Conservation (phyloP, 2,113 vertebrate species). For the Sturnus vulgaris region DNA sequence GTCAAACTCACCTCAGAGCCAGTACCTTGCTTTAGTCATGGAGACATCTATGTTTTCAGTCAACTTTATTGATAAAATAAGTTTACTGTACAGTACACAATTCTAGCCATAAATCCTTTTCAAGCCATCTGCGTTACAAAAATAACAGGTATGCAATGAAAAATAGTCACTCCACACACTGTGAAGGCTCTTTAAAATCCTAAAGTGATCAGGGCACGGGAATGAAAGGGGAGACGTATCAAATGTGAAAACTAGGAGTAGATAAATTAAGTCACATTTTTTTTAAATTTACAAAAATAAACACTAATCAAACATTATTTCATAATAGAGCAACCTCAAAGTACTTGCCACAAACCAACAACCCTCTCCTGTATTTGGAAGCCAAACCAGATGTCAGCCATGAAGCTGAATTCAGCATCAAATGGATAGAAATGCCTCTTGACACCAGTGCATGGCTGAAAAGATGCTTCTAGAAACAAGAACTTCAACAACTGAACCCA, state of each 20-base stretch:
- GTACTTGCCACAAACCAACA: conserved; percentile 40
- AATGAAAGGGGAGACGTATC: not conserved
- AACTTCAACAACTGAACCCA: not conserved
- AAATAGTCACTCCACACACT: conserved; percentile 53
- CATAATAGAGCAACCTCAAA: conserved; percentile 60
- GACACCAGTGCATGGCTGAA: not conserved
- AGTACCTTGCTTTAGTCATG: not conserved
- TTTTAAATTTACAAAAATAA: conserved; percentile 71
- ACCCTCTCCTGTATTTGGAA: not conserved
- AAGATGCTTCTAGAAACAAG: not conserved
- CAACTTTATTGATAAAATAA: conserved; percentile 77
- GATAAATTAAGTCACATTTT: conserved; percentile 64
- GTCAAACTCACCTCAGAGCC: not conserved
- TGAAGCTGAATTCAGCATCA: not conserved
- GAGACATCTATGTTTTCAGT: conserved; percentile 12
- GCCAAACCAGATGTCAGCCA: not conserved
- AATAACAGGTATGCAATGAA: conserved; percentile 60
- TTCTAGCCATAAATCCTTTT: conserved; percentile 44
- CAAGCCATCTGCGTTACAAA: conserved; percentile 62
- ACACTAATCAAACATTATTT: conserved; percentile 68
- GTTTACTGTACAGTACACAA: conserved; percentile 64
- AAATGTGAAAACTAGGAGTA: conserved; percentile 33
- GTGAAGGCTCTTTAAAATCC: conserved; percentile 53
- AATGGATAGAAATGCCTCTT: not conserved
- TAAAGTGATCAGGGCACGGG: conserved; percentile 19